Base-by-base conservation (phyloP, 2,113 vertebrate species). In the Hippocampus comes region DNA sequence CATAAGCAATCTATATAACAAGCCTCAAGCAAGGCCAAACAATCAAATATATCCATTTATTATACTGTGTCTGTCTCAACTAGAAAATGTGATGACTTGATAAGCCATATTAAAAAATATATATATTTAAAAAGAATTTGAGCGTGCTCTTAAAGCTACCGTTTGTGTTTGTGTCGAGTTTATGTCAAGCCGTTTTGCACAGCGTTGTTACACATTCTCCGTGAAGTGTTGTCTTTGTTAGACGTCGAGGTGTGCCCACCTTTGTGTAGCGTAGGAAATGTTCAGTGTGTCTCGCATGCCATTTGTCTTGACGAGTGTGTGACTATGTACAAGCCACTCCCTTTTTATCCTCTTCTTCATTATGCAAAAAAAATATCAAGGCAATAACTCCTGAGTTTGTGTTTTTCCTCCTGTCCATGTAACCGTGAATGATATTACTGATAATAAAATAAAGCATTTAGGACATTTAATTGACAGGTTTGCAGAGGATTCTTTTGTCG, bases 31-130 rank as follows among this genome's bases (percentile, higher is more conserved):
- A 68, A 70, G 86, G 84, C 82, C 80, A 87, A 46, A 86, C 76
- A 82, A 88, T 86, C 51, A 68, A 56, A 69, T 56, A 84, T 73
- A 86, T 63, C 12, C 82, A 82, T 85, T 78, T 72, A 84, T 78
- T 79, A 79, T 76, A 79, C 43, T 84, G 82, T 86, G 85, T 89
- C 80, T 89, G 78, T 82, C 70, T 81, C 73, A 86, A 81, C 70
- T 85, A 87, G 76, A 84, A 83, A 64, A 78, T 80, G 78, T 87
- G 81, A 89, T 89, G 90, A 89, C 87, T 84, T 78, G 82, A 91
- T 88, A 94, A 94, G 93, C 93, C 93, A 94, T 94, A 94, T 93
- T 91, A 84, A 87, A 86, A 92, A 87, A 81, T 87, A 88, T 78
- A 82, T 85, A 85, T 59, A 59, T 78, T 71, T 82, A 84, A 83